phyloP scores from a whole-genome alignment of 1,140 invertebrate genomes.

The Aphelenchoides besseyi region DNA sequence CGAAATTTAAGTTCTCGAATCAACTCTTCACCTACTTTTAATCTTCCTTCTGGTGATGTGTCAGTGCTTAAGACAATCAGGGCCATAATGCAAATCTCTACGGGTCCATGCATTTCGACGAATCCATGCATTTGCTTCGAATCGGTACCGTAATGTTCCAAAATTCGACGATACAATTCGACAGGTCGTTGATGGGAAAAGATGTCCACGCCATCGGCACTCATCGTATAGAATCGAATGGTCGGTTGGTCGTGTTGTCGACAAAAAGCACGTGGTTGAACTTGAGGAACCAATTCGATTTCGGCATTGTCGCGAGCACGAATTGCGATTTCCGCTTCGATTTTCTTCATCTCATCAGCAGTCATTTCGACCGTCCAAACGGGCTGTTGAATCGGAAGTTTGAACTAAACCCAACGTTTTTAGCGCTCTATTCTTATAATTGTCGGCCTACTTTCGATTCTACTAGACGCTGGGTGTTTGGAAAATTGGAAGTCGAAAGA shows the following conservation, averaged over 20 bases:
- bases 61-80: constrained; percentile 37
- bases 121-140: constrained; percentile 50
- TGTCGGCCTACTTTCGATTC: constrained; percentile 30
- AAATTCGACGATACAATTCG: constrained; percentile 34
- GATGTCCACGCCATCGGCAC: constrained; percentile 43
- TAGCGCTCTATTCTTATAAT: background rate
- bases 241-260: constrained; percentile 31
- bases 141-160: constrained; percentile 30
- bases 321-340: background rate
- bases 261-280: constrained; percentile 33
- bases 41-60: constrained; percentile 18
- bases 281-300: constrained; percentile 26
- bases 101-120: background rate
- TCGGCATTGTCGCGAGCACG: constrained; percentile 12
- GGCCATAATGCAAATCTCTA: constrained; percentile 39
- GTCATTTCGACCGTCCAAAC: background rate
- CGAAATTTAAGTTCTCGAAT: constrained; percentile 9
- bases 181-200: constrained; percentile 44
- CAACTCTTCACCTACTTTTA: constrained; percentile 31
- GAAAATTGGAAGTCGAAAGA: constrained; percentile 43
- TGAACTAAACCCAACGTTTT: constrained; percentile 19
- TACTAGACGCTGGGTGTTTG: constrained; percentile 18
- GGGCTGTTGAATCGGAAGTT: background rate
- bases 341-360: background rate
- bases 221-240: constrained; percentile 39